Conservation (phyloP, 2,888 invertebrate genomes). For the Eubasilissa splendida region DNA sequence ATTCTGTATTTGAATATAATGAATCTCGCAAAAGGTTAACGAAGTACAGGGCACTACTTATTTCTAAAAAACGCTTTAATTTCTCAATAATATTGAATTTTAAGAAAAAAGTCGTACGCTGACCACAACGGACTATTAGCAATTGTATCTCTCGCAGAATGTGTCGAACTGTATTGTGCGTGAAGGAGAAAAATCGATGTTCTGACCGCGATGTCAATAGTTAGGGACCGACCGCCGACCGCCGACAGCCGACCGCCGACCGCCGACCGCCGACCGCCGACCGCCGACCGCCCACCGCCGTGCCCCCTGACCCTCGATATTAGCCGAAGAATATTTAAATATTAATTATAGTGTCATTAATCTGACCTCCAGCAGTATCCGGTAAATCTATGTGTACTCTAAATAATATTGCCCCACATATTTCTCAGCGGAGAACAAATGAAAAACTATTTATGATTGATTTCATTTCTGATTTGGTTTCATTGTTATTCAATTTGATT, state of each 20-base stretch:
- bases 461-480: no score
- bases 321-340: not conserved
- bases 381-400: not conserved
- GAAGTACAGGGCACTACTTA: no score
- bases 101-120: not conserved
- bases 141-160: not conserved
- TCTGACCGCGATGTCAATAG: slow-evolving; percentile 10
- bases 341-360: slow-evolving; percentile 19
- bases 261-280: slow-evolving; percentile 9
- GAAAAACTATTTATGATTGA: no score
- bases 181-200: not conserved
- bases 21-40: no score
- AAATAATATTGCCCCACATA: no score
- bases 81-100: not conserved
- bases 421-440: no score
- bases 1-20: no score
- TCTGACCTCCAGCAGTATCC: not conserved
- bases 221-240: not conserved
- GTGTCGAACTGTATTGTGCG: not conserved
- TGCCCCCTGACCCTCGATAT: slow-evolving; percentile 1
- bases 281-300: slow-evolving; percentile 10
- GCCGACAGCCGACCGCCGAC: slow-evolving; percentile 23
- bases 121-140: not conserved
- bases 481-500: no score
- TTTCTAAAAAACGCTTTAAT: no score